phyloP scores from a whole-genome alignment of 1,140 invertebrate species.

The Saccostrea glomerata region DNA sequence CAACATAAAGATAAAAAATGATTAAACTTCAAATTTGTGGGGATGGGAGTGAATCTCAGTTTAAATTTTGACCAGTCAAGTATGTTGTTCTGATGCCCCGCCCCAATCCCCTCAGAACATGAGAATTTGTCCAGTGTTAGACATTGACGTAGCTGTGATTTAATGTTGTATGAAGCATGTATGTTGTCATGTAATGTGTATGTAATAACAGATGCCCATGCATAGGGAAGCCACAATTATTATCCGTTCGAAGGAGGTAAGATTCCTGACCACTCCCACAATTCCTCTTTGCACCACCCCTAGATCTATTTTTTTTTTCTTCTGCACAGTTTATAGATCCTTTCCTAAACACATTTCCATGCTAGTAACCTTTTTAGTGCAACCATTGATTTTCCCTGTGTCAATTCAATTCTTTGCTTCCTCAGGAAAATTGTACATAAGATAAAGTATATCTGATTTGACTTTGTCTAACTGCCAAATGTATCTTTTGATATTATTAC shows the following conservation, averaged over 20 bases:
- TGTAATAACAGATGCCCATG: constrained; percentile 29
- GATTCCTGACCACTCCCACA: neutral
- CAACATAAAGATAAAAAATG: no score
- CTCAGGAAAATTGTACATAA: no score
- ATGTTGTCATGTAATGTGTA: constrained; percentile 10
- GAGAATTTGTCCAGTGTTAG: constrained; percentile 2
- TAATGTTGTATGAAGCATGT: constrained; percentile 9
- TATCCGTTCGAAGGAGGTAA: constrained; percentile 15
- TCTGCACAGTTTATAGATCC: neutral
- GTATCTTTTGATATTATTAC: no score
- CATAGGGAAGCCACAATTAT: constrained; percentile 20
- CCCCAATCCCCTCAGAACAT: neutral
- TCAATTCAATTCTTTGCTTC: no score
- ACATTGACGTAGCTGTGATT: neutral
- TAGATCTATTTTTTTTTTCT: neutral
- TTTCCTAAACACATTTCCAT: neutral
- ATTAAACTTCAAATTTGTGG: no score
- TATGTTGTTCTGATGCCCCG: no score
- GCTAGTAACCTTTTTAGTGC: no score
- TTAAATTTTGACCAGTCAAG: no score
- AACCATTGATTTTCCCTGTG: no score
- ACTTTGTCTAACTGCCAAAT: no score
- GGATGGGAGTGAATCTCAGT: no score
- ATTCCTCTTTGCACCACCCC: neutral
- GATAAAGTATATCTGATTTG: no score